Base-by-base conservation (phyloP, 2,797 vertebrate genomes). In the Chiroxiphia lanceolata region DNA sequence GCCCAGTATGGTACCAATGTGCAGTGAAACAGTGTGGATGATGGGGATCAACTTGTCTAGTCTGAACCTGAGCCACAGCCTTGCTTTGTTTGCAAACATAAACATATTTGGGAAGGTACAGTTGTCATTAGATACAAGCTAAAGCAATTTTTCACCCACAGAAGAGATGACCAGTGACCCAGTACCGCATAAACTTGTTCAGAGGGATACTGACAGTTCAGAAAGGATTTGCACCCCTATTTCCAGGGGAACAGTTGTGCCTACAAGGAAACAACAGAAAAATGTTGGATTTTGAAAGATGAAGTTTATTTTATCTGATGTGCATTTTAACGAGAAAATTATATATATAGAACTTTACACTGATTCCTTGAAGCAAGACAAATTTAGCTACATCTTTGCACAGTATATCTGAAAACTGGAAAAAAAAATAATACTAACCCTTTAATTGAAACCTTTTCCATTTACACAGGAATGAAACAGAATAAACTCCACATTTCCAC, bases 401-500 rank as follows among this genome's bases (percentile, higher is more conserved):
- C 15, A 69, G 6, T 6, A 14, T 23, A 45, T 57, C 56, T 51
- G 56, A 78, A 59, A 90, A 65, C 5, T 36, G 13, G 8, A 8
- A 15, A 47, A 38, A 88, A 40, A 95, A 70, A 18, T 13, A 40
- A 50, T 19, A n/a, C 50, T 69, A 85, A 68, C 33, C 34, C 27
- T 82, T 87, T 84, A 53, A 68, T 31, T 78, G 90, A 87, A 92
- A 71, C 25, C 21, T 87, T 74, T 95, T 92, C 76, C 90, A 94
- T 94, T 94, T 94, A 97, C 78, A 91, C 36, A 67, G 81, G 71
- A 95, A 93, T 34, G 75, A 93, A 94, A 87, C 44, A 57, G 84
- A 91, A 96, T 91, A 85, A 94, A 96, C 89, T 87, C 77, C 87
- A 87, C 60, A 54, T 93, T 94, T 96, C 90, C 70, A 91, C 68